Evolutionary conservation across 2,113 vertebrate species (phyloP).

Genomic region (Cyanoramphus novaezelandiae): DNA sequence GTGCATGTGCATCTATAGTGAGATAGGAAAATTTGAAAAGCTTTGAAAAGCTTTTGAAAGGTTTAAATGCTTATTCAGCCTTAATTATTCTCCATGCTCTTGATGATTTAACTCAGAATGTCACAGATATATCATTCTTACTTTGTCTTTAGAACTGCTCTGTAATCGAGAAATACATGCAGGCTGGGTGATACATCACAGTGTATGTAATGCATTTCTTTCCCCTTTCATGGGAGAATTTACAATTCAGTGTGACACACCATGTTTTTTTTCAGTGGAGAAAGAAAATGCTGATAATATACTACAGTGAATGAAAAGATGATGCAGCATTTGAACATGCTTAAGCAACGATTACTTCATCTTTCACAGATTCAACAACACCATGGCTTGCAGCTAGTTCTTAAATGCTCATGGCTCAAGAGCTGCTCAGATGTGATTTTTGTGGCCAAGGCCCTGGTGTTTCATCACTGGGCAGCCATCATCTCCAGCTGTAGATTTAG

Average conservation of each 20-base stretch:
- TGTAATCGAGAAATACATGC: neutral
- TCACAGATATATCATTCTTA: neutral
- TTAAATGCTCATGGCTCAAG: neutral
- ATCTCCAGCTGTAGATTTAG: neutral
- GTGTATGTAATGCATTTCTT: neutral
- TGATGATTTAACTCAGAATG: neutral
- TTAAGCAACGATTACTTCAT: neutral
- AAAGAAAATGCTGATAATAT: conserved; percentile 9
- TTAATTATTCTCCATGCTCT: neutral
- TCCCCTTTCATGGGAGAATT: conserved; percentile 16
- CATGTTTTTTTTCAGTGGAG: neutral
- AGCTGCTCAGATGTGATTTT: neutral
- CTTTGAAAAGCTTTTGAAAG: neutral
- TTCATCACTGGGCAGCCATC: neutral
- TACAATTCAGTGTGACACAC: neutral
- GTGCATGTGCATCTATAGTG: neutral
- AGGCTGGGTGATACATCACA: neutral
- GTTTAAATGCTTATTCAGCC: neutral
- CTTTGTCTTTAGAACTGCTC: neutral
- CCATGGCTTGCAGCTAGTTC: neutral
- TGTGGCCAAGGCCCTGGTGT: neutral
- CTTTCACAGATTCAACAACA: neutral
- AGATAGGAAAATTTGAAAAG: neutral
- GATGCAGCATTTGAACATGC: neutral
- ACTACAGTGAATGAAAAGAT: neutral